Conservation (phyloP, 2,888 invertebrate genomes). For the Uropetala carovei region DNA sequence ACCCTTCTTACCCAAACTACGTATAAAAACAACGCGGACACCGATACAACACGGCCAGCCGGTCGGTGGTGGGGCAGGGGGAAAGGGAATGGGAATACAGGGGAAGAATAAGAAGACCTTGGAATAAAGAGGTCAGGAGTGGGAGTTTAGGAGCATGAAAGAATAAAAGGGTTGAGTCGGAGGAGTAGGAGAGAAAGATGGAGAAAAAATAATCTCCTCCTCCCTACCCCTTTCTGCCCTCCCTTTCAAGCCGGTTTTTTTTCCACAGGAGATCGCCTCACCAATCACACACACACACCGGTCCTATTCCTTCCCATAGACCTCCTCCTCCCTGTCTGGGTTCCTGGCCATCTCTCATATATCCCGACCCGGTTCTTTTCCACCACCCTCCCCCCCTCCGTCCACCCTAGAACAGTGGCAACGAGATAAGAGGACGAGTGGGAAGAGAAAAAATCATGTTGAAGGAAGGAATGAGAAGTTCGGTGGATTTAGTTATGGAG, state of each 20-base stretch:
- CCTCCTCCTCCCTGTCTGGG: background rate
- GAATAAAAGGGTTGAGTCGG: background rate
- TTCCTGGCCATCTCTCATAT: background rate
- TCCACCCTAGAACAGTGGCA: background rate
- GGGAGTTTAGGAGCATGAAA: background rate
- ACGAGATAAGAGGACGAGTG: background rate
- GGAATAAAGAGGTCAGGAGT: background rate
- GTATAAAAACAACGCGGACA: background rate
- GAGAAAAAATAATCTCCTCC: background rate
- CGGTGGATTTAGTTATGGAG: background rate
- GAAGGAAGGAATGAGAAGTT: background rate
- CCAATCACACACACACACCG: background rate
- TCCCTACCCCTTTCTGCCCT: background rate
- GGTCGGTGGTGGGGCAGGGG: background rate
- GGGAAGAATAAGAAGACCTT: constrained; percentile 35
- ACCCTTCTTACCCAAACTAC: background rate
- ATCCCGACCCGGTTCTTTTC: background rate
- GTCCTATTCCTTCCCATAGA: background rate
- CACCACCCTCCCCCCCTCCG: background rate
- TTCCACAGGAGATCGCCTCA: background rate
- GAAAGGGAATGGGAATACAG: background rate
- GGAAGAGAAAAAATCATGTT: background rate
- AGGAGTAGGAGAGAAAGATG: background rate
- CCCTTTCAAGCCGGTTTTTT: background rate
- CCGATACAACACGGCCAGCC: background rate